Conservation (phyloP, 2,113 vertebrate species). For the Amblyopsis rosae region DNA sequence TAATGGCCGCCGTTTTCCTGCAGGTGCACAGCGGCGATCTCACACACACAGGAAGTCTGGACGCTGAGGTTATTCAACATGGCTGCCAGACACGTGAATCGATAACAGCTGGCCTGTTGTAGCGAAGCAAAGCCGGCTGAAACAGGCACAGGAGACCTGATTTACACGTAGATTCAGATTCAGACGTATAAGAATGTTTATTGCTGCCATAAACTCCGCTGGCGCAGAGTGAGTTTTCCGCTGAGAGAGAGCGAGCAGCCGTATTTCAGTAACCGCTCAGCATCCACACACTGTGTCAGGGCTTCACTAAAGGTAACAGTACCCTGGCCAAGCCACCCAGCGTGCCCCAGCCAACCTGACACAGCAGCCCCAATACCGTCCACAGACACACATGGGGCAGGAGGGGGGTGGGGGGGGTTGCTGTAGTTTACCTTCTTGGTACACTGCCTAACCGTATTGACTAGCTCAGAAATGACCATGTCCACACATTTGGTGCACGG, state of each 20-base stretch:
- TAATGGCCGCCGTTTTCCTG: slow-evolving; percentile 42
- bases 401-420: slow-evolving; percentile 48
- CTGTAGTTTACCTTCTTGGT: slow-evolving; percentile 89
- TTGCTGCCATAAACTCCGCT: background rate
- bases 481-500: slow-evolving; percentile 99
- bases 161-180: background rate
- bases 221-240: too few species aligned
- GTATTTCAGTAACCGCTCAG: slow-evolving; percentile 57
- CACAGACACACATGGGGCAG: slow-evolving; percentile 27
- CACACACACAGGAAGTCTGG: slow-evolving; percentile 53
- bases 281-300: slow-evolving; percentile 55
- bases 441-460: slow-evolving; percentile 99
- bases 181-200: background rate
- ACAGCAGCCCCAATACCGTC: too few species aligned
- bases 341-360: slow-evolving; percentile 48
- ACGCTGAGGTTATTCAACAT: slow-evolving; percentile 63
- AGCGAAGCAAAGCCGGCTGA: too few species aligned
- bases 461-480: slow-evolving; percentile 99
- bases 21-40: slow-evolving; percentile 63
- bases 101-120: too few species aligned
- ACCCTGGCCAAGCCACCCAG: slow-evolving; percentile 29
- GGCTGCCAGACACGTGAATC: slow-evolving; percentile 48
- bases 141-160: background rate
- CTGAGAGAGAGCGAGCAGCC: slow-evolving; percentile 18
- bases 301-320: slow-evolving; percentile 48